A percentile compares a stretch with the other conserved stretches of the same genome.
Conservation (phyloP, 2,888 invertebrate genomes). For the Saturnia japonica region DNA sequence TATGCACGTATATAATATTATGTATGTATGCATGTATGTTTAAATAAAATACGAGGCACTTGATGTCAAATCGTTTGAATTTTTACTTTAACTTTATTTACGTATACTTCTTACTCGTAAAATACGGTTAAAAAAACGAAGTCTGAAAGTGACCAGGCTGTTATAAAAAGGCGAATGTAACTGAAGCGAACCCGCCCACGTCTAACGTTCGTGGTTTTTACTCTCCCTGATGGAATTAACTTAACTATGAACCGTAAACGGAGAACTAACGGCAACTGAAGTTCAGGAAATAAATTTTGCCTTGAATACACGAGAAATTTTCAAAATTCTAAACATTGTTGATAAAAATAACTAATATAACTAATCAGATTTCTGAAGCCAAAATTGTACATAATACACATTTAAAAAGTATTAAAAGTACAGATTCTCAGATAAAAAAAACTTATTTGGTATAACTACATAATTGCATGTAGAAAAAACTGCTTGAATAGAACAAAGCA, state of each 20-base stretch:
- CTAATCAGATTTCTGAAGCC: not conserved
- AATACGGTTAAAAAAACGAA: not conserved
- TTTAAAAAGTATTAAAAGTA: too few relatives aligned
- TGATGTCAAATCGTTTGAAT: too few relatives aligned
- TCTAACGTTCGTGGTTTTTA: constrained; percentile 3
- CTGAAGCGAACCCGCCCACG: constrained; percentile 1
- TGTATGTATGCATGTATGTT: too few relatives aligned
- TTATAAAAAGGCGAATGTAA: constrained; percentile 4
- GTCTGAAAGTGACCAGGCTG: not conserved
- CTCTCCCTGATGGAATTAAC: constrained; percentile 1
- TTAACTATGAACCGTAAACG: not conserved
- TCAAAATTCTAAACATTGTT: not conserved
- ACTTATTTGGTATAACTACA: too few relatives aligned
- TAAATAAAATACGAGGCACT: too few relatives aligned
- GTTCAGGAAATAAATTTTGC: not conserved
- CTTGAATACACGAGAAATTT: not conserved
- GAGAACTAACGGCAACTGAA: not conserved
- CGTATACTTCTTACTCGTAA: too few relatives aligned
- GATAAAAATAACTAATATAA: not conserved
- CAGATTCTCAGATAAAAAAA: too few relatives aligned
- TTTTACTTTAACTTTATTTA: too few relatives aligned
- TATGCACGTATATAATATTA: too few relatives aligned
- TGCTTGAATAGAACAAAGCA: too few relatives aligned
- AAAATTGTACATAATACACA: not conserved
- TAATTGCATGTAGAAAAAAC: too few relatives aligned